phyloP scores from a whole-genome alignment of 2,888 invertebrate species.

The Rhagonycha lutea region DNA sequence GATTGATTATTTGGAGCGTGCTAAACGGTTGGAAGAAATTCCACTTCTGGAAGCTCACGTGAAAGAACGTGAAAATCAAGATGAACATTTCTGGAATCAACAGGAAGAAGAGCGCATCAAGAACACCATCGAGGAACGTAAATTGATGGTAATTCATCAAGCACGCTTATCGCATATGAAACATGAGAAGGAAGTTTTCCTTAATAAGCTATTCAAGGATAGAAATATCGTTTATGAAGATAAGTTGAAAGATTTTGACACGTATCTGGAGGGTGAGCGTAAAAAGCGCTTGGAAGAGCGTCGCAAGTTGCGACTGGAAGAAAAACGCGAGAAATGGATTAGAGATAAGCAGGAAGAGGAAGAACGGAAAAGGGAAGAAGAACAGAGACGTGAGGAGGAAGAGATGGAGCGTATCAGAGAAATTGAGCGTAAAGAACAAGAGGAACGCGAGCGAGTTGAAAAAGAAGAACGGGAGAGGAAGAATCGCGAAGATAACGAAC shows the following conservation, averaged over 20 bases:
- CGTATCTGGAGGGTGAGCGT: slow-evolving; percentile 66
- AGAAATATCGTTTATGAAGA: slow-evolving; percentile 66
- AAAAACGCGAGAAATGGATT: slow-evolving; percentile 64
- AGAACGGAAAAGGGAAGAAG: slow-evolving; percentile 70
- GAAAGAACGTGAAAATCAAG: slow-evolving; percentile 79
- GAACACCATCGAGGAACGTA: slow-evolving; percentile 77
- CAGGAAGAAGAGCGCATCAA: slow-evolving; percentile 87
- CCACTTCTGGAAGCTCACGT: slow-evolving; percentile 84
- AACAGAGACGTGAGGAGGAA: slow-evolving; percentile 62
- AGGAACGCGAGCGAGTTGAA: slow-evolving; percentile 64
- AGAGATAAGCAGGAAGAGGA: slow-evolving; percentile 75
- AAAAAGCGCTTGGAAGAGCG: slow-evolving; percentile 68
- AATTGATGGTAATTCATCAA: slow-evolving; percentile 79
- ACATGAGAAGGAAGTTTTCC: slow-evolving; percentile 76
- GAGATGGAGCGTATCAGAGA: slow-evolving; percentile 60
- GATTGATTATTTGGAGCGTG: slow-evolving; percentile 94
- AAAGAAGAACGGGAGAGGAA: slow-evolving; percentile 64
- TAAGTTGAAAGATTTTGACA: slow-evolving; percentile 73
- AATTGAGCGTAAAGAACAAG: slow-evolving; percentile 55
- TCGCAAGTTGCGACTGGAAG: slow-evolving; percentile 66
- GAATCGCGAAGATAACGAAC: slow-evolving; percentile 66
- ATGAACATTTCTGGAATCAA: slow-evolving; percentile 90
- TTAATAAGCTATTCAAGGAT: slow-evolving; percentile 75
- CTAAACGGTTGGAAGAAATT: slow-evolving; percentile 94
- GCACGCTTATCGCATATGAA: slow-evolving; percentile 82